These are phyloP conservation scores for Leuciscus idus DNA, from an alignment of 2,113 vertebrate genomes.

Conservation along the genomic window DNA sequence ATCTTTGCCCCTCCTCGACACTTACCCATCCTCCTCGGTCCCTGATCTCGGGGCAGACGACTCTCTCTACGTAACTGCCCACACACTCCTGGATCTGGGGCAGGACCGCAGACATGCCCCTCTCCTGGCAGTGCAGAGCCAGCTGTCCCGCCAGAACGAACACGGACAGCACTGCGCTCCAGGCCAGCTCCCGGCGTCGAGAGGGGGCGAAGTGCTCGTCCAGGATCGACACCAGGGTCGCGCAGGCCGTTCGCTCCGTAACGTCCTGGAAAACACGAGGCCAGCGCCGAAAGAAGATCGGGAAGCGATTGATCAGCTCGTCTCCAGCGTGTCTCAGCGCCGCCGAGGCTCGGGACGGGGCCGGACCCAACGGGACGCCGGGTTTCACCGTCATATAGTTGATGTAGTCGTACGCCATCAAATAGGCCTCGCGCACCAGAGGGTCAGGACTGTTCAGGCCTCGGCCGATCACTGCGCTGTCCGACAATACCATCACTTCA, in stretches of 20 bases:
- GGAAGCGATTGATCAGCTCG: slow-evolving; percentile 74
- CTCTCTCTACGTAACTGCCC: slow-evolving; percentile 75
- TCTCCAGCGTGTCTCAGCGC: slow-evolving; percentile 74
- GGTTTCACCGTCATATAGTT: slow-evolving; percentile 70
- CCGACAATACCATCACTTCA: slow-evolving; percentile 57
- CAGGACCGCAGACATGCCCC: slow-evolving; percentile 66
- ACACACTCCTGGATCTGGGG: slow-evolving; percentile 72
- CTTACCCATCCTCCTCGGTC: slow-evolving; percentile 78
- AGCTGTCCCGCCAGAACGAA: slow-evolving; percentile 79
- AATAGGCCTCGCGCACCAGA: slow-evolving; percentile 72
- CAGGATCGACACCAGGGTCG: slow-evolving; percentile 70
- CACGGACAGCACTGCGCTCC: slow-evolving; percentile 76
- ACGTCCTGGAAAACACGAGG: slow-evolving; percentile 77
- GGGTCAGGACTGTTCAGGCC: slow-evolving; percentile 69
- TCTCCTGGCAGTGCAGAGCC: slow-evolving; percentile 75
- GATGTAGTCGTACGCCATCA: slow-evolving; percentile 75
- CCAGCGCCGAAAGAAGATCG: slow-evolving; percentile 80
- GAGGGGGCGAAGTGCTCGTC: slow-evolving; percentile 74
- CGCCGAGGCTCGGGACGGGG: slow-evolving; percentile 64
- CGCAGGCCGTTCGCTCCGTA: slow-evolving; percentile 68
- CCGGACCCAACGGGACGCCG: slow-evolving; percentile 47
- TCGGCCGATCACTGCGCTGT: slow-evolving; percentile 43
- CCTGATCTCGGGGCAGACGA: slow-evolving; percentile 75
- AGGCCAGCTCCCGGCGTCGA: slow-evolving; percentile 68
- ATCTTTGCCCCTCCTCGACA: slow-evolving; percentile 19